Evolutionary conservation across 2,113 vertebrate species (phyloP).

Genomic region (Paraplagusia blochii): DNA sequence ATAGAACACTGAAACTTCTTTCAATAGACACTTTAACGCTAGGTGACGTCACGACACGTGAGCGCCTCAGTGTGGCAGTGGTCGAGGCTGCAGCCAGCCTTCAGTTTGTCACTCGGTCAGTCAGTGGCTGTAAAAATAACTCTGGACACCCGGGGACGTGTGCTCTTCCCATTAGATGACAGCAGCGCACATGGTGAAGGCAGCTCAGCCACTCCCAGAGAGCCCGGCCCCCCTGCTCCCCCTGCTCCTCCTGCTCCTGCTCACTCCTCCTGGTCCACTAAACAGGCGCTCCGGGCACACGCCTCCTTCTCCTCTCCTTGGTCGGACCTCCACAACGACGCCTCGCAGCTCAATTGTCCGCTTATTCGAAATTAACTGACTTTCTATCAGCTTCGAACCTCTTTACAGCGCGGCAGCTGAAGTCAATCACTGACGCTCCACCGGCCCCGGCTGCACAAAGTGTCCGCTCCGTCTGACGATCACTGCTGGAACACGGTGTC

Average conservation of each 20-base stretch:
- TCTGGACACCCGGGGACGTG: constrained; percentile 22
- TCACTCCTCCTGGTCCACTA: constrained; percentile 29
- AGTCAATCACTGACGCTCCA: constrained; percentile 3
- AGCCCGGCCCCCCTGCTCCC: constrained; percentile 11
- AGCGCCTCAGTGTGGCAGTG: not conserved
- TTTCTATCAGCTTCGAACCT: not conserved
- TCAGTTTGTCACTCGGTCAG: not conserved
- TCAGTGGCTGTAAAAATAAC: constrained; percentile 34
- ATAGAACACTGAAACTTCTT: no score
- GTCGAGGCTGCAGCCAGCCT: not conserved
- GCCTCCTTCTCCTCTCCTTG: constrained; percentile 43
- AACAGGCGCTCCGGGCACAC: constrained; percentile 37
- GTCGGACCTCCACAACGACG: constrained; percentile 27
- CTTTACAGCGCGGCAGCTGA: constrained; percentile 6
- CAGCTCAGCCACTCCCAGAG: constrained; percentile 35
- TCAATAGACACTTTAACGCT: not conserved
- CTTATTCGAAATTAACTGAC: constrained; percentile 3
- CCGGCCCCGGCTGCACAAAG: not conserved
- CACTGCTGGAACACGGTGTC: constrained; percentile 54
- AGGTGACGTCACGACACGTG: not conserved
- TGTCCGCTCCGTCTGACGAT: not conserved
- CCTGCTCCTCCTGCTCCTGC: not conserved
- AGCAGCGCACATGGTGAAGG: constrained; percentile 42
- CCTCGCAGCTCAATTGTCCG: constrained; percentile 15
- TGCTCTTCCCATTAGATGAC: constrained; percentile 42